Percentiles rank a stretch among this genome's conserved stretches.
These are phyloP conservation scores for Nannospalax galili DNA, from an alignment of 2,113 vertebrate species.

Conservation along the genomic window DNA sequence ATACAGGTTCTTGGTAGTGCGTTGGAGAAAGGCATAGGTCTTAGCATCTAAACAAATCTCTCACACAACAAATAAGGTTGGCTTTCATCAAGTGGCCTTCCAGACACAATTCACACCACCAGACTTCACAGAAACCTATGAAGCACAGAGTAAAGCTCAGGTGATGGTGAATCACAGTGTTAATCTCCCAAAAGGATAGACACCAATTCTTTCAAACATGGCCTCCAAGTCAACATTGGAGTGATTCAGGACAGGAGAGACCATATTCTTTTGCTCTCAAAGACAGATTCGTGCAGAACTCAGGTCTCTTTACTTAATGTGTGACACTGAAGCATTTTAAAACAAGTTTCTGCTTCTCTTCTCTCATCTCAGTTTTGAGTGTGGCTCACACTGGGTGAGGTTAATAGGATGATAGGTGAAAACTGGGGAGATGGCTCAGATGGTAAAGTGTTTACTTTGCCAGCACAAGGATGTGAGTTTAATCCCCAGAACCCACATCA, in stretches of 20 bases:
- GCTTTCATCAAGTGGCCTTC: not conserved
- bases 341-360: not conserved
- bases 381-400: not conserved
- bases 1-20: not conserved
- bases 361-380: not conserved
- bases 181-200: not conserved
- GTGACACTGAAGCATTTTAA: not conserved
- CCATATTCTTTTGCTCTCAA: not conserved
- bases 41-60: not conserved
- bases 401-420: not conserved
- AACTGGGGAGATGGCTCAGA: not conserved
- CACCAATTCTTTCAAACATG: not conserved
- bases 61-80: not conserved
- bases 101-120: not conserved
- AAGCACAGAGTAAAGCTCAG: not conserved
- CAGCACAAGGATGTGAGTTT: not conserved
- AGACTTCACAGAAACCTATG: not conserved
- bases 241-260: not conserved
- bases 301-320: not conserved
- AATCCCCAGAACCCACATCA: too few relatives aligned
- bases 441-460: not conserved
- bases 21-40: not conserved
- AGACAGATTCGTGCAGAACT: not conserved
- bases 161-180: not conserved
- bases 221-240: not conserved